Conservation (phyloP, 2,888 invertebrate species). For the Trileptium ribeirensis region DNA sequence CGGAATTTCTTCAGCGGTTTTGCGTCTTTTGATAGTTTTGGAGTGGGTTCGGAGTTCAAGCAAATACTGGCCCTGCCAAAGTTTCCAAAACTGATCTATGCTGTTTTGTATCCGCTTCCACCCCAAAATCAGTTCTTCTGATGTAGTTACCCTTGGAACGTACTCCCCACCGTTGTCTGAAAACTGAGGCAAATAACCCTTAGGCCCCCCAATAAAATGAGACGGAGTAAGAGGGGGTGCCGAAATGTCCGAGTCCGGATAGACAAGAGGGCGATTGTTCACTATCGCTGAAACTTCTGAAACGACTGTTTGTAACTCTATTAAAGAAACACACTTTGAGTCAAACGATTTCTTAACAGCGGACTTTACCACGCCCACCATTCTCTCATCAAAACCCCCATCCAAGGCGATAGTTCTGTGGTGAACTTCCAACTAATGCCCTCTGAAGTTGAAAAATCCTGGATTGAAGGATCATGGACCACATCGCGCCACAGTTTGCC, state of each 20-base stretch:
- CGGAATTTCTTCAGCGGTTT: neutral
- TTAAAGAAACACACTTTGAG: neutral
- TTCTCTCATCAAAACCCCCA: neutral
- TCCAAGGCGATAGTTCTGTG: neutral
- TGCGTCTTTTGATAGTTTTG: neutral
- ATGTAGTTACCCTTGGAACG: neutral
- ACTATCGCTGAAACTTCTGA: neutral
- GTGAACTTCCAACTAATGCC: neutral
- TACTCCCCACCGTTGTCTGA: neutral
- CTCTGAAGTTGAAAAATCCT: neutral
- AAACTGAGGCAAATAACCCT: neutral
- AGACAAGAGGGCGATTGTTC: neutral
- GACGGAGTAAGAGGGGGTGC: neutral
- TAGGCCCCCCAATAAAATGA: neutral
- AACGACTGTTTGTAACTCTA: conserved; percentile 3
- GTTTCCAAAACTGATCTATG: neutral
- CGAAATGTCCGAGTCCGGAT: neutral
- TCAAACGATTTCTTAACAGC: neutral
- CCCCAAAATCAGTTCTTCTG: neutral
- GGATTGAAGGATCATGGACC: neutral
- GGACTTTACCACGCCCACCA: neutral
- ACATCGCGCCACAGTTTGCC: conserved; percentile 34
- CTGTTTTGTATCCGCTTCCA: neutral
- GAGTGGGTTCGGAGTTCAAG: neutral
- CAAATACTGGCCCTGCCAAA: neutral